Base-by-base conservation (phyloP, 1,140 invertebrate species). In the Dryas iulia region DNA sequence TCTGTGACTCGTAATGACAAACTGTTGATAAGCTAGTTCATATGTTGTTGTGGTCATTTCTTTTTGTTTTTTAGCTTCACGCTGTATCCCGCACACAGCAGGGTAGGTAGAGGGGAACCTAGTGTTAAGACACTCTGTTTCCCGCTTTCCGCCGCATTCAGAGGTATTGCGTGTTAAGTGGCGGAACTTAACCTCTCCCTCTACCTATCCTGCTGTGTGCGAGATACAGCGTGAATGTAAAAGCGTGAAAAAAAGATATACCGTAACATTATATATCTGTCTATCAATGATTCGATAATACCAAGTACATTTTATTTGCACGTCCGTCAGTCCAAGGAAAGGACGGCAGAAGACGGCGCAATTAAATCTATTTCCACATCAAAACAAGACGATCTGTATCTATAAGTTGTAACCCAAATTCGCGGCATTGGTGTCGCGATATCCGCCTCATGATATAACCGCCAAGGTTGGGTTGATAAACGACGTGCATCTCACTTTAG, bases 391-490 rank as follows among this genome's bases (percentile, higher is more conserved):
- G 14, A 2, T 47, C 39, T 47, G 18, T 35, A 14, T n/a, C 4
- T 35, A 4, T 35, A 6, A 56, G 23, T n/a, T 12, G n/a, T 14
- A 47, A 60, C 31, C 33, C 39, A 26, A 60, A 47, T 60, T 25
- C 24, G 23, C 39, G 31, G n/a, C 33, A 39, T 60, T 60, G 39
- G 24, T 47, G 33, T 47, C 59, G 4, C 31, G 33, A 60, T 60
- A 60, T 18, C 21, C 58, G 31, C 23, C 28, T 59, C 18, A 14
- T 23, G 26, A 33, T 59, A 59, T 30, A 21, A 3, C 58, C 6
- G 39, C 39, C 59, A 39, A 60, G 59, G 33, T 47, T 39, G 21
- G 5, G 3, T 26, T 25, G 59, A 60, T 60, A 59, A 59, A 14
- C 14, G 12, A 47, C 25, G 12, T 47, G 23, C 59, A 60, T 60